These are phyloP conservation scores for Drosophila imparisetae DNA, from an alignment of 2,888 invertebrate species.

Conservation along the genomic window DNA sequence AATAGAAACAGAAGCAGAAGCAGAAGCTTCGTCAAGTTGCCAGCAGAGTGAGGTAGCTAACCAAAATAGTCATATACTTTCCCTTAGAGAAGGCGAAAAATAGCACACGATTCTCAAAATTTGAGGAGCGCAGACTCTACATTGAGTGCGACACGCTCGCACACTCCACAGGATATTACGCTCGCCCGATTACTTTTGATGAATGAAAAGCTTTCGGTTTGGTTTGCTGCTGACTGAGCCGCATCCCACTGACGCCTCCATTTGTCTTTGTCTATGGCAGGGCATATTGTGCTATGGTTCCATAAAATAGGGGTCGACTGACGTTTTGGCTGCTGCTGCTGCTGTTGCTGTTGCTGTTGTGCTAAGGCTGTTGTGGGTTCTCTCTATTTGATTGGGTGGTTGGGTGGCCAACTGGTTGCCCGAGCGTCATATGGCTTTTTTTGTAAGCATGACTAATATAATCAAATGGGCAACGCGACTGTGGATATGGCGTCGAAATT, in stretches of 20 bases:
- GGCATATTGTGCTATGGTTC: conserved; percentile 26
- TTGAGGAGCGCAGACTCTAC: conserved; percentile 72
- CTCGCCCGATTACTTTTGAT: conserved; percentile 74
- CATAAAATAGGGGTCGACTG: conserved; percentile 46
- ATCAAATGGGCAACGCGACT: conserved; percentile 66
- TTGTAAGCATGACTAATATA: conserved; percentile 78
- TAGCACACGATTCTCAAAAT: conserved; percentile 48
- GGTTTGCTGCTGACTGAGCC: conserved; percentile 49
- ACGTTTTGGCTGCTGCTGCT: conserved; percentile 51
- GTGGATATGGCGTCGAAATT: conserved; percentile 66
- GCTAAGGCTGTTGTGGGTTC: conserved; percentile 52
- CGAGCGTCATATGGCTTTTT: conserved; percentile 78
- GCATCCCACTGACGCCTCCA: conserved; percentile 1
- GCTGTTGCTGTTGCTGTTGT: conserved; percentile 31
- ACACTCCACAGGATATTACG: conserved; percentile 17
- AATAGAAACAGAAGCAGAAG: conserved; percentile 13
- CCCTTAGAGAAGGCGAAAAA: conserved; percentile 61
- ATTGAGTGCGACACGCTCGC: conserved; percentile 24
- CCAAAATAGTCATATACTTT: conserved; percentile 59
- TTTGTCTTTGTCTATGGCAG: conserved; percentile 9
- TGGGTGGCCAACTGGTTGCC: conserved; percentile 30
- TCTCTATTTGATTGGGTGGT: conserved; percentile 25
- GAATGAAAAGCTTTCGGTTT: conserved; percentile 82
- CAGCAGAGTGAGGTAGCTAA: conserved; percentile 22
- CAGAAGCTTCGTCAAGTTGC: conserved; percentile 69